These are phyloP conservation scores for Conus betulinus DNA, from an alignment of 1,140 invertebrate species.

Conservation along the genomic window DNA sequence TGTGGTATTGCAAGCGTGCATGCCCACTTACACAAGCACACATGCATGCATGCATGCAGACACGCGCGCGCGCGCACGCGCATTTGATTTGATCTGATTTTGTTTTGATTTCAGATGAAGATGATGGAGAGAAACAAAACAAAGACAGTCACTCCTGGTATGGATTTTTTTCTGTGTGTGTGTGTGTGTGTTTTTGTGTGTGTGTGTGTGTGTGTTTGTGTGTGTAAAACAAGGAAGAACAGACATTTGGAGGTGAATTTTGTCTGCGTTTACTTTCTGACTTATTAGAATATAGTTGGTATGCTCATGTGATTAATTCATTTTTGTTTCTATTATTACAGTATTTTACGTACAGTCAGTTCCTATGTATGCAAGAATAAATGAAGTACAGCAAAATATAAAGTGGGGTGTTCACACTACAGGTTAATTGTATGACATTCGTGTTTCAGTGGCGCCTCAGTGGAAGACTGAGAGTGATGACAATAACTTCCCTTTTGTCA, in stretches of 20 bases:
- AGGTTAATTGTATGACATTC: no score
- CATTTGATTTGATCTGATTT: neutral
- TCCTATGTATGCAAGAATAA: no score
- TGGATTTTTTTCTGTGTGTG: neutral
- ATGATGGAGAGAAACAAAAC: neutral
- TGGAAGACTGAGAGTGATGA: conserved; percentile 75
- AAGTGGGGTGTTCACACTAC: no score
- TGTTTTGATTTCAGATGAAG: neutral
- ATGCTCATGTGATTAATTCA: no score
- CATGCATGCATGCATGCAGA: no score
- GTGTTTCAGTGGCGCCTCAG: neutral
- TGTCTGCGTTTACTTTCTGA: neutral
- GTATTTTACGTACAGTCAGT: no score
- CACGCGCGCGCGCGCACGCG: no score
- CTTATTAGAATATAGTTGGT: no score
- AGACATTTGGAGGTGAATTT: neutral
- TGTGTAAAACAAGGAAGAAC: neutral
- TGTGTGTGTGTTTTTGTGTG: neutral
- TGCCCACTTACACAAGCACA: no score
- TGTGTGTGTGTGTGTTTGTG: neutral
- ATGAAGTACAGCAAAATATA: no score
- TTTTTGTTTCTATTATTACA: no score
- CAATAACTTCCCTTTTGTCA: conserved; percentile 80
- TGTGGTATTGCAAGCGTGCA: no score
- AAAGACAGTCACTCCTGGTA: neutral